Percentiles rank a stretch among this genome's conserved stretches.
Evolutionary conservation across 2,888 invertebrate species (phyloP).

Genomic region (Acanthacorydalis orientalis): DNA sequence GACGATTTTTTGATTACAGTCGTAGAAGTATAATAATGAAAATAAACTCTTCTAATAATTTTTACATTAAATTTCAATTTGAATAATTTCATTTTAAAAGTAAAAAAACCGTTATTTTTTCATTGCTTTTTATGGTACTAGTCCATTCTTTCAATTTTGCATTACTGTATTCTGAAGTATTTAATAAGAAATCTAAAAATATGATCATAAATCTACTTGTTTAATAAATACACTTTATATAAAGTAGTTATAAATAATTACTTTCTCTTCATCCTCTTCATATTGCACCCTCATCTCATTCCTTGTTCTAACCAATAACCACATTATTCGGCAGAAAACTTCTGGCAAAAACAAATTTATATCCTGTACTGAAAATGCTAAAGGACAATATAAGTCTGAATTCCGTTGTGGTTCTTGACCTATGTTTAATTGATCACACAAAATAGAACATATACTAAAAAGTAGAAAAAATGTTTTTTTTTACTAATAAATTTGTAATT

Average conservation of each 20-base stretch:
- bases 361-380: not conserved
- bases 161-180: no score
- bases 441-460: not conserved
- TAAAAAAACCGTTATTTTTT: no score
- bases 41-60: no score
- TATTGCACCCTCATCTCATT: conserved; percentile 2
- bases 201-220: no score
- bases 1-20: no score
- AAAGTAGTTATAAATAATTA: not conserved
- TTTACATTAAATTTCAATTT: no score
- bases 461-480: not conserved
- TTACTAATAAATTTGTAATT: not conserved
- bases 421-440: not conserved
- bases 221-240: no score
- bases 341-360: conserved; percentile 1
- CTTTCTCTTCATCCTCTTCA: conserved; percentile 3
- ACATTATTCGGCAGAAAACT: conserved; percentile 3
- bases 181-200: no score
- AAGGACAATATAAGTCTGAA: not conserved
- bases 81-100: no score
- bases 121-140: no score
- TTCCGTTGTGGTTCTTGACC: not conserved
- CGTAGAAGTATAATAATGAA: no score
- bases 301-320: conserved; percentile 3
- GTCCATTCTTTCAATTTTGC: no score